Percentiles rank a stretch among this genome's conserved stretches.
These are phyloP conservation scores for Ardeotis arabs DNA, from an alignment of 2,113 vertebrate species.

Conservation along the genomic window DNA sequence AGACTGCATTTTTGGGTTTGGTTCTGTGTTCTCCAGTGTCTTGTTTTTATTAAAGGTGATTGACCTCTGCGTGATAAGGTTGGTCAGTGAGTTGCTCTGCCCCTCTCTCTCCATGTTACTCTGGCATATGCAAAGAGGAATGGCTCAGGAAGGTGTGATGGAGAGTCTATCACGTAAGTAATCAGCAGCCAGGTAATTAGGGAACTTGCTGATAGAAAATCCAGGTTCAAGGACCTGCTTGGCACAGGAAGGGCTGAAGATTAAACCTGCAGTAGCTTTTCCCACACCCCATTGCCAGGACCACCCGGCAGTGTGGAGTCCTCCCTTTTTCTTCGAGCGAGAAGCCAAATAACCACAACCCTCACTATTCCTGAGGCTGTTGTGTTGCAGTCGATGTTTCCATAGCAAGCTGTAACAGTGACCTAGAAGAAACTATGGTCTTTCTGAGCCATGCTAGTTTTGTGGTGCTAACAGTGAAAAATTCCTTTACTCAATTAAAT, in stretches of 20 bases:
- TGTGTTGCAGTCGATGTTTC: not conserved
- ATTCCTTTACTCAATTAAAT: not conserved
- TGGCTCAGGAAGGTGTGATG: not conserved
- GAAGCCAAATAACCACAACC: not conserved
- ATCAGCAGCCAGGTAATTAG: not conserved
- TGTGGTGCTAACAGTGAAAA: not conserved
- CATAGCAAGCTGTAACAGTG: not conserved
- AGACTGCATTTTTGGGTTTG: rapidly evolving
- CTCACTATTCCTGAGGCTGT: not conserved
- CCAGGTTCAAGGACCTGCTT: not conserved
- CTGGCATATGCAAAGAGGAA: not conserved
- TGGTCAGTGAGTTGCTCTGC: not conserved
- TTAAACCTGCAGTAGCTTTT: not conserved
- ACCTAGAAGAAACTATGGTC: not conserved
- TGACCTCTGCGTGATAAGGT: not conserved
- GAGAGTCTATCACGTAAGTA: not conserved
- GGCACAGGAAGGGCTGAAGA: not conserved
- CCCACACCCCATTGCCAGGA: not conserved
- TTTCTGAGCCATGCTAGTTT: not conserved
- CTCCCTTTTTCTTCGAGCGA: not conserved
- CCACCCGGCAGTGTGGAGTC: not conserved
- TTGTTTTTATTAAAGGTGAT: not conserved
- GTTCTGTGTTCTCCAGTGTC: not conserved
- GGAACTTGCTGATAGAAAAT: not conserved
- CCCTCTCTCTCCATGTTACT: not conserved